phyloP scores from a whole-genome alignment of 1,140 invertebrate species.

The Acyrthosiphon pisum region DNA sequence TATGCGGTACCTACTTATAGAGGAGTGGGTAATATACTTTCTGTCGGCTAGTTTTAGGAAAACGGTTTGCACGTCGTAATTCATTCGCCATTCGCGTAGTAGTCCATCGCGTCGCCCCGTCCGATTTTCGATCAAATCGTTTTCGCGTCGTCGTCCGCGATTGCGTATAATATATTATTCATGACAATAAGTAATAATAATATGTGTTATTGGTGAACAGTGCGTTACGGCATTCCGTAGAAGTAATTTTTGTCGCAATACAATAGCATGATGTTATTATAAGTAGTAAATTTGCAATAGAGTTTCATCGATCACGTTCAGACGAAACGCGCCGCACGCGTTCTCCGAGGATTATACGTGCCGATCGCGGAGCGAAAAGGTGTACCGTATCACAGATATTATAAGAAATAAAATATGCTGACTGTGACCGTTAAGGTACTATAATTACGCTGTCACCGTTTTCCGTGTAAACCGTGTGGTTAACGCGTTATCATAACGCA shows the following conservation, averaged over 20 bases:
- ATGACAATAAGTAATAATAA: background rate
- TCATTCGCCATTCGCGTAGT: too few relatives aligned
- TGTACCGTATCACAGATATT: background rate
- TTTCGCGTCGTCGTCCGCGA: background rate
- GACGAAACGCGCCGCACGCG: too few relatives aligned
- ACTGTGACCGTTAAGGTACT: background rate
- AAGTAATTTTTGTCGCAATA: background rate
- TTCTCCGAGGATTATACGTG: background rate
- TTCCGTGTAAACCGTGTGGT: background rate
- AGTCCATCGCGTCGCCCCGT: too few relatives aligned
- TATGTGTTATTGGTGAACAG: background rate
- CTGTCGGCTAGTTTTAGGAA: background rate
- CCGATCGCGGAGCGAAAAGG: background rate
- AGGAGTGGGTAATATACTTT: background rate
- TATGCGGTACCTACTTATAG: too few relatives aligned
- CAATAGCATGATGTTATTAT: too few relatives aligned
- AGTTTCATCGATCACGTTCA: background rate
- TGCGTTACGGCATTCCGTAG: background rate
- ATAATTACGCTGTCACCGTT: background rate
- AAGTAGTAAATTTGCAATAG: background rate
- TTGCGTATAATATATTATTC: background rate
- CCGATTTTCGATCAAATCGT: too few relatives aligned
- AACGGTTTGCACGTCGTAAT: too few relatives aligned
- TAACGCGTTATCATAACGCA: background rate
- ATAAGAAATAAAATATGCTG: background rate